A percentile compares a stretch with the other conserved stretches of the same genome.
Conservation (phyloP, 2,797 vertebrate genomes). For the Sebastiscus tertius region DNA sequence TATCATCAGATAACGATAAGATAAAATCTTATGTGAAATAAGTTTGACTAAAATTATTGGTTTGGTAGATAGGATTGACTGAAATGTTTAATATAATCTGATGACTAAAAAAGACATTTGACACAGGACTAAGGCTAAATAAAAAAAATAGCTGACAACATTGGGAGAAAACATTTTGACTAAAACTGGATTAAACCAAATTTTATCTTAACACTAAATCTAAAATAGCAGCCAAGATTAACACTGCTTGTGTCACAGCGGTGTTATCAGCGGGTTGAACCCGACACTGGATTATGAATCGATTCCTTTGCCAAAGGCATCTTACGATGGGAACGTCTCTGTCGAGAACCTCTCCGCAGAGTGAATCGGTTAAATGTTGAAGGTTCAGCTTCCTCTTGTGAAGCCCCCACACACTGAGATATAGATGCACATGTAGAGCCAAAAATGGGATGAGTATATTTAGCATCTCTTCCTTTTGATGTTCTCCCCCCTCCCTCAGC, state of each 20-base stretch:
- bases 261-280: conserved; percentile 2
- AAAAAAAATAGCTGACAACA: too few species aligned
- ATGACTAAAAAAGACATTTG: too few species aligned
- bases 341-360: conserved; percentile 38
- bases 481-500: conserved; percentile 41
- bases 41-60: too few species aligned
- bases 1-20: too few species aligned
- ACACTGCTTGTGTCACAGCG: neutral
- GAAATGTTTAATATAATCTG: too few species aligned
- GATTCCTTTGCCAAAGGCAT: conserved; percentile 21
- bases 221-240: neutral
- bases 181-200: neutral
- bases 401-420: conserved; percentile 66
- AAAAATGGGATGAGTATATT: conserved; percentile 73
- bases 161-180: too few species aligned
- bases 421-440: conserved; percentile 61
- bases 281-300: conserved; percentile 42
- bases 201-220: neutral
- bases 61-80: too few species aligned
- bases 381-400: conserved; percentile 53
- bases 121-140: too few species aligned
- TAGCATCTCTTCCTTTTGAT: conserved; percentile 70
- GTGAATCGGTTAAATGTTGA: conserved; percentile 50
- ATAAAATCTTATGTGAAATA: too few species aligned
- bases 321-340: neutral